Percentiles rank a stretch among this genome's conserved stretches.
These are phyloP conservation scores for Achatina immaculata DNA, from an alignment of 1,140 invertebrate genomes.

Conservation along the genomic window DNA sequence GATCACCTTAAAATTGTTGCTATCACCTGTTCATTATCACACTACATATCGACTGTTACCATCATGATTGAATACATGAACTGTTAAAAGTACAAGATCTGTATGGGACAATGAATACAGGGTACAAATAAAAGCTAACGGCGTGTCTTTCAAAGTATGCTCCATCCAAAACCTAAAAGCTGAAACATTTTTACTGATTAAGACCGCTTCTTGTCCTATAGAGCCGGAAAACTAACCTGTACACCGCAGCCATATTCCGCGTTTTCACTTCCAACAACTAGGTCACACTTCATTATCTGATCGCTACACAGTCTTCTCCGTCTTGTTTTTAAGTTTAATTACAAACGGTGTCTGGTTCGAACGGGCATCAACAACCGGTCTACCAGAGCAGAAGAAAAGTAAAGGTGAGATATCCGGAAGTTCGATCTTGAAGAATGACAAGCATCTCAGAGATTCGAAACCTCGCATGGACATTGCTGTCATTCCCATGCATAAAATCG, in stretches of 20 bases:
- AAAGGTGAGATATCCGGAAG: constrained; percentile 59
- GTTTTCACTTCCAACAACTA: neutral
- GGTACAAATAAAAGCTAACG: too few species aligned
- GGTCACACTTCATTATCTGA: neutral
- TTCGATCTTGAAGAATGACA: constrained; percentile 78
- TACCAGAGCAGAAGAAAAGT: neutral
- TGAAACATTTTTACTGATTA: too few species aligned
- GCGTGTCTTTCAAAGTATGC: too few species aligned
- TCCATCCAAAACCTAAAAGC: too few species aligned
- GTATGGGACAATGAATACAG: too few species aligned
- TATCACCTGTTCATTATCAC: too few species aligned
- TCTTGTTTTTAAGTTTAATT: neutral
- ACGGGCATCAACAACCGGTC: neutral
- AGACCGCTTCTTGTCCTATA: too few species aligned
- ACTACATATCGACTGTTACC: too few species aligned
- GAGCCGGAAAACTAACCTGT: constrained; percentile 34
- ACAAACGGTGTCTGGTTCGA: too few species aligned
- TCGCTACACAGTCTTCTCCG: neutral
- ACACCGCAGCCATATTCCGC: constrained; percentile 15
- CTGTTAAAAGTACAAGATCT: too few species aligned
- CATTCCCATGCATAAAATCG: constrained; percentile 75
- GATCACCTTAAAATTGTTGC: too few species aligned
- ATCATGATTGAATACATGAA: too few species aligned
- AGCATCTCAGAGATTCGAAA: constrained; percentile 81
- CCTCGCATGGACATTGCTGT: constrained; percentile 79